A percentile compares a stretch with the other conserved stretches of the same genome.
These are phyloP conservation scores for Belonocnema kinseyi DNA, from an alignment of 1,140 invertebrate genomes.

Conservation along the genomic window DNA sequence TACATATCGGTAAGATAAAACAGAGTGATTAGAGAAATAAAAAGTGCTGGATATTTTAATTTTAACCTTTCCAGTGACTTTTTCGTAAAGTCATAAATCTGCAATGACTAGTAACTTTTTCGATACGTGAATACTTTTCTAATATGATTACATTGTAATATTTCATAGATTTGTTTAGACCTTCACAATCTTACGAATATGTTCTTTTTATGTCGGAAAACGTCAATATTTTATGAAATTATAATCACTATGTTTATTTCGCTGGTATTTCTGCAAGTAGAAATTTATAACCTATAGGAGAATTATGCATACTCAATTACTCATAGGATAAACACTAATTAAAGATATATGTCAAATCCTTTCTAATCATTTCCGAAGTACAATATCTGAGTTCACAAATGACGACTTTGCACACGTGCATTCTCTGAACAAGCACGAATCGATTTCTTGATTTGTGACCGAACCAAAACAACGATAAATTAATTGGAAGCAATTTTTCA, in stretches of 20 bases:
- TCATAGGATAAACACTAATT: not conserved
- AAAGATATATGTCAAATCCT: too few relatives aligned
- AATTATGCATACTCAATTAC: too few relatives aligned
- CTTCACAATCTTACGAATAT: not conserved
- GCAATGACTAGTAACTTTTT: constrained; percentile 1
- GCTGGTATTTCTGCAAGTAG: not conserved
- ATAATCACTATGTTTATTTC: not conserved
- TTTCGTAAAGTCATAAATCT: not conserved
- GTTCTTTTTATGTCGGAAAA: too few relatives aligned
- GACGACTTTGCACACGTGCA: too few relatives aligned
- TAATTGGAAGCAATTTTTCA: constrained; percentile 16
- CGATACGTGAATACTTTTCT: not conserved
- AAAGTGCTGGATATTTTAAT: too few relatives aligned
- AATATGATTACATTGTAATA: not conserved
- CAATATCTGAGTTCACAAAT: too few relatives aligned
- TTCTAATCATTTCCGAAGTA: too few relatives aligned
- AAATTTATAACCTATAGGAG: not conserved
- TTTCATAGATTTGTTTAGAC: not conserved
- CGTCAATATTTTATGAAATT: not conserved
- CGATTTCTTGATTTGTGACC: not conserved
- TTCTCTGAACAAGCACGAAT: not conserved
- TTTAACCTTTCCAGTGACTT: too few relatives aligned
- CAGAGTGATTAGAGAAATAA: too few relatives aligned
- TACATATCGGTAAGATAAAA: too few relatives aligned
- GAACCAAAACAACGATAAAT: not conserved